phyloP scores from a whole-genome alignment of 2,113 vertebrate genomes.

The Hydrochoerus hydrochaeris region DNA sequence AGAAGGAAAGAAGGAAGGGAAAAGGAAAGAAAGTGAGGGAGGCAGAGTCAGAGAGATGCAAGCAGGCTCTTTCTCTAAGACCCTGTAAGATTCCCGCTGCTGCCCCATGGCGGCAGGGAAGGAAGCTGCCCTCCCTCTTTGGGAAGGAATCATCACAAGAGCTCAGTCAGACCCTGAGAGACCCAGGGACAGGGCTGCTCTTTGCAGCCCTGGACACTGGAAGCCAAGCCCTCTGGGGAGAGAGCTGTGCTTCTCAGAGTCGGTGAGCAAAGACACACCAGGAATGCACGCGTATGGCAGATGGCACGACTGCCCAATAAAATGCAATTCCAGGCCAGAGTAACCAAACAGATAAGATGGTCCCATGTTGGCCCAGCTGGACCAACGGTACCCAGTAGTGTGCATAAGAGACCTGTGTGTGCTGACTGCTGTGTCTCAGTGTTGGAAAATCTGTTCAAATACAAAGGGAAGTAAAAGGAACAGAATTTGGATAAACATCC shows the following conservation, averaged over 20 bases:
- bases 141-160: background rate
- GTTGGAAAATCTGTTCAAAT: background rate
- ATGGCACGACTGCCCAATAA: background rate
- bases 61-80: background rate
- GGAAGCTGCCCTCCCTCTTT: background rate
- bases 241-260: background rate
- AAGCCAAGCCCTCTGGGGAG: background rate
- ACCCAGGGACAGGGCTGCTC: background rate
- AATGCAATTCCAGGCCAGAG: background rate
- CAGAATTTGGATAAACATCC: background rate
- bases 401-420: no score
- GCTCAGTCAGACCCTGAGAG: background rate
- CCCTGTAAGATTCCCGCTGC: background rate
- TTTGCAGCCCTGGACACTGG: background rate
- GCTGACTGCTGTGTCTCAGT: no score
- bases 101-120: background rate
- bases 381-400: rapidly evolving
- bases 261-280: rapidly evolving
- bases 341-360: background rate
- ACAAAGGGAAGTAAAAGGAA: background rate
- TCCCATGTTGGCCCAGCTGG: background rate
- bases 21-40: rapidly evolving
- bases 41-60: no score
- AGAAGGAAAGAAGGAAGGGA: background rate
- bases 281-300: background rate